Percentiles rank a stretch among this genome's conserved stretches.
phyloP scores from a whole-genome alignment of 2,797 vertebrate genomes.

The Caiman crocodilus region DNA sequence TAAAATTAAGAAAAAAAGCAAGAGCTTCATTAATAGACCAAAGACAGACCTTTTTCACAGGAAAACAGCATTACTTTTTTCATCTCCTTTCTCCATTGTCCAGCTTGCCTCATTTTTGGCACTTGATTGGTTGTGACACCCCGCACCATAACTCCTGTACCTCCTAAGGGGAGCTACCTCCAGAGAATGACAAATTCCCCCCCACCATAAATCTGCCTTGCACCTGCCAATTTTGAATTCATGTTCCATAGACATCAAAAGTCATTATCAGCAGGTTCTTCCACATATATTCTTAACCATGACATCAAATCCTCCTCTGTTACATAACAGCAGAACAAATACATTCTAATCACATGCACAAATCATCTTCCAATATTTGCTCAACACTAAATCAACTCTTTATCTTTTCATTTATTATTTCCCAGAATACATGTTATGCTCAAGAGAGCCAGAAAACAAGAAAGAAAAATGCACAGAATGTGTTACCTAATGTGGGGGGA shows the following conservation, averaged over 20 bases:
- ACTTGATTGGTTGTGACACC: accelerated
- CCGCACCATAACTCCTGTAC: background rate
- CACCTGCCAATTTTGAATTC: slow-evolving; percentile 53
- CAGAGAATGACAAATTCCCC: background rate
- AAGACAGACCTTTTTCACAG: background rate
- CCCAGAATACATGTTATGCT: slow-evolving; percentile 57
- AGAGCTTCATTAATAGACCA: background rate
- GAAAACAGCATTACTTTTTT: background rate
- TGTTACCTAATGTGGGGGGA: background rate
- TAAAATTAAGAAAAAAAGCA: background rate
- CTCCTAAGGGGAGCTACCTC: background rate
- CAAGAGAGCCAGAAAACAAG: slow-evolving; percentile 55
- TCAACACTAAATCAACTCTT: slow-evolving; percentile 73
- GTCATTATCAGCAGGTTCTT: slow-evolving; percentile 59
- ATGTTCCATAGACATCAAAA: slow-evolving; percentile 27
- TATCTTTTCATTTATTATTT: slow-evolving; percentile 66
- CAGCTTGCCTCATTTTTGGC: background rate
- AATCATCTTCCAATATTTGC: slow-evolving; percentile 64
- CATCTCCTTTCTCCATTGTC: accelerated
- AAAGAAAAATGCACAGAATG: background rate
- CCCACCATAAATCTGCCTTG: background rate
- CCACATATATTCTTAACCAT: slow-evolving; percentile 39
- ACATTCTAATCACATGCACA: slow-evolving; percentile 72
- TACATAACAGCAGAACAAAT: slow-evolving; percentile 56
- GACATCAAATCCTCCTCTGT: slow-evolving; percentile 42